phyloP scores from a whole-genome alignment of 2,113 vertebrate genomes.

The Probosciger aterrimus region DNA sequence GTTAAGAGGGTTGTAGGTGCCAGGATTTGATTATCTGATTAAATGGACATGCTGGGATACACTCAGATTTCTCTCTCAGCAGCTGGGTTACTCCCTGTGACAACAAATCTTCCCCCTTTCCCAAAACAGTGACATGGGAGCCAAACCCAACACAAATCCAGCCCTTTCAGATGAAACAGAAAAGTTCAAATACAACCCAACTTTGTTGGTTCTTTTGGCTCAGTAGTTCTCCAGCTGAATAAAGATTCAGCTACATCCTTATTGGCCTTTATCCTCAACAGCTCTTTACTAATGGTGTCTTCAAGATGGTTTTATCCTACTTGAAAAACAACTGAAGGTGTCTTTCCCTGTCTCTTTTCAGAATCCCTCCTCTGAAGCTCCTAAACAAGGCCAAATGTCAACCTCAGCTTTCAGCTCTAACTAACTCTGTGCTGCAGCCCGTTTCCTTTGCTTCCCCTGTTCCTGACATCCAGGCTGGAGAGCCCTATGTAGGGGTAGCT shows the following conservation, averaged over 20 bases:
- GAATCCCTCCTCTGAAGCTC: slow-evolving; percentile 4
- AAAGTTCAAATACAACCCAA: neutral
- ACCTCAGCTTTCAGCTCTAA: neutral
- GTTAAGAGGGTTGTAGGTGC: neutral
- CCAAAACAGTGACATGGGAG: fast-evolving
- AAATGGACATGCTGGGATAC: neutral
- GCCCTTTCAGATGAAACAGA: neutral
- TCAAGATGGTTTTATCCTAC: neutral
- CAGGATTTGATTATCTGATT: neutral
- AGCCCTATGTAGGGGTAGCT: neutral
- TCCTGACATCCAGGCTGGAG: neutral
- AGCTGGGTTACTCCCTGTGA: neutral
- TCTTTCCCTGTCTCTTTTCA: neutral
- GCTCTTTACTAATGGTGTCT: neutral
- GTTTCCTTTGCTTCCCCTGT: fast-evolving
- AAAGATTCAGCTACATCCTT: neutral
- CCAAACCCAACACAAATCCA: neutral
- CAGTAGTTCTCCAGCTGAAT: neutral
- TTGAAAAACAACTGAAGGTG: neutral
- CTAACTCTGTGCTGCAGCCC: neutral
- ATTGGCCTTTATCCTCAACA: neutral
- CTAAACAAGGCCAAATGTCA: slow-evolving; percentile 13
- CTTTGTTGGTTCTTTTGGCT: neutral
- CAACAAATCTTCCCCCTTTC: neutral
- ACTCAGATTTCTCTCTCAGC: neutral